Percentiles rank a stretch among this genome's conserved stretches.
Conservation (phyloP, 1,140 invertebrate species). For the Anagrus nilaparvatae region DNA sequence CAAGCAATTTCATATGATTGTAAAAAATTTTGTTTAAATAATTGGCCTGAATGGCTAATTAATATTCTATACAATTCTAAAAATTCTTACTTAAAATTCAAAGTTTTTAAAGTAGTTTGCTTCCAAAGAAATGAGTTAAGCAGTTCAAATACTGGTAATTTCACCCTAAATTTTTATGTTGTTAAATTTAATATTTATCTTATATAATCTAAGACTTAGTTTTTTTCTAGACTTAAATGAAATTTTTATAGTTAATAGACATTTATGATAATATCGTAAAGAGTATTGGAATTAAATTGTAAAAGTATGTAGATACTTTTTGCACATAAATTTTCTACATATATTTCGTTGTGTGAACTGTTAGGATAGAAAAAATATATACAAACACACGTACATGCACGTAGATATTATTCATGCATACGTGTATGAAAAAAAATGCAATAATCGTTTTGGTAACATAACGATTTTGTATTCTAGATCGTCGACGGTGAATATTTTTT, state of each 20-base stretch:
- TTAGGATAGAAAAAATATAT: not conserved
- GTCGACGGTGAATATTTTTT: constrained; percentile 9
- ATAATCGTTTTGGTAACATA: constrained; percentile 9
- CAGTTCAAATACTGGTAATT: too few relatives aligned
- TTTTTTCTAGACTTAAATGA: not conserved
- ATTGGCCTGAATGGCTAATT: too few relatives aligned
- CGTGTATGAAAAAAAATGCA: not conserved
- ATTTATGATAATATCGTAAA: not conserved
- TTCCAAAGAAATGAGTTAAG: too few relatives aligned
- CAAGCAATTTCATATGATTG: too few relatives aligned
- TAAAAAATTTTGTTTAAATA: too few relatives aligned
- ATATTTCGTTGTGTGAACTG: too few relatives aligned
- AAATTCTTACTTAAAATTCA: too few relatives aligned
- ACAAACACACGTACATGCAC: not conserved
- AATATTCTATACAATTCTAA: too few relatives aligned
- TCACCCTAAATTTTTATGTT: too few relatives aligned
- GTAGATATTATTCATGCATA: not conserved
- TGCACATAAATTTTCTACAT: too few relatives aligned
- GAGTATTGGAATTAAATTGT: not conserved
- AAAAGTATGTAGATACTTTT: not conserved
- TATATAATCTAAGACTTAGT: not conserved
- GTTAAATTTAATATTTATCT: too few relatives aligned
- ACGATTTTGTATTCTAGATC: constrained; percentile 6
- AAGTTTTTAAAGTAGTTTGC: too few relatives aligned
- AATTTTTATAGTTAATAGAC: not conserved